These are phyloP conservation scores for Mirza zaza DNA, from an alignment of 2,113 vertebrate genomes.

Conservation along the genomic window DNA sequence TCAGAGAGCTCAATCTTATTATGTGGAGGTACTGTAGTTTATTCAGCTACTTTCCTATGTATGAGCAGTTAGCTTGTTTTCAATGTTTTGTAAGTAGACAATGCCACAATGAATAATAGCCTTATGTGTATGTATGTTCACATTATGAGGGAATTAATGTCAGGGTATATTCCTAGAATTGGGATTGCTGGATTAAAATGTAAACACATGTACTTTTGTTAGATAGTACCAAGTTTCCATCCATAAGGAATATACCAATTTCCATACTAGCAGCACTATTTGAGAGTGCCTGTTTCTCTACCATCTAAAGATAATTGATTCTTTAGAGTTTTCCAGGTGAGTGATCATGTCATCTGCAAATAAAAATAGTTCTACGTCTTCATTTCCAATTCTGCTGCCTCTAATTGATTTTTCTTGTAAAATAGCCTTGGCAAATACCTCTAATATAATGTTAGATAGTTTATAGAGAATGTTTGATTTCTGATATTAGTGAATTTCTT, in stretches of 20 bases:
- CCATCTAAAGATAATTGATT: neutral
- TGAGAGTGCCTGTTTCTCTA: neutral
- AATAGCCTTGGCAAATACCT: neutral
- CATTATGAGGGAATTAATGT: neutral
- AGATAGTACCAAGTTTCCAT: neutral
- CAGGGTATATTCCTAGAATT: neutral
- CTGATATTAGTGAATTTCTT: neutral
- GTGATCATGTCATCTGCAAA: neutral
- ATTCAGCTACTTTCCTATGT: neutral
- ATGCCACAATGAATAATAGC: neutral
- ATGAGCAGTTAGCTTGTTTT: neutral
- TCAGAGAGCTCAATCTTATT: neutral
- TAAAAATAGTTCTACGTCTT: neutral
- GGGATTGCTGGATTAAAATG: neutral
- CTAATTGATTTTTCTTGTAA: neutral
- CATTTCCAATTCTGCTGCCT: neutral
- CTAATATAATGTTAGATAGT: neutral
- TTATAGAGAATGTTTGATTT: neutral
- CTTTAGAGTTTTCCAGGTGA: neutral
- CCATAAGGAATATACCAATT: neutral
- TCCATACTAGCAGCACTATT: neutral
- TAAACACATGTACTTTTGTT: neutral
- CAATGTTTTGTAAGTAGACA: neutral
- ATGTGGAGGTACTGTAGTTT: neutral
- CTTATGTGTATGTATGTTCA: neutral